Conservation (phyloP, 2,888 invertebrate species). For the Caradrina clavipalpis region DNA sequence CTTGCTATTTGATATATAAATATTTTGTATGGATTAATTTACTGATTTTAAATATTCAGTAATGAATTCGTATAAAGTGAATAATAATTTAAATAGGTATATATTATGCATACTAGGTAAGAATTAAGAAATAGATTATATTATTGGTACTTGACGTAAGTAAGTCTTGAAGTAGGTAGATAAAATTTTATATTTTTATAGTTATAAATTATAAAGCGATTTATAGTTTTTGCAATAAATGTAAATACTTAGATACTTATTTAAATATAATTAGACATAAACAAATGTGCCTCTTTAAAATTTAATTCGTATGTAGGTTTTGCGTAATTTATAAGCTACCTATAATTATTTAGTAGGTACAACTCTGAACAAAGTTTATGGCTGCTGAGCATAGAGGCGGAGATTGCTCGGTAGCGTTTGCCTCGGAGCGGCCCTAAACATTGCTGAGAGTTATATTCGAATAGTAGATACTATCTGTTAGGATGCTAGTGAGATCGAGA, state of each 20-base stretch:
- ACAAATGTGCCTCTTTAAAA: constrained; percentile 39
- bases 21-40: constrained; percentile 57
- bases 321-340: constrained; percentile 50
- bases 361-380: constrained; percentile 21
- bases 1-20: constrained; percentile 20
- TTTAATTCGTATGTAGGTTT: constrained; percentile 42
- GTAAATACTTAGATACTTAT: constrained; percentile 62
- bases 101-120: constrained; percentile 23
- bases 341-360: constrained; percentile 40
- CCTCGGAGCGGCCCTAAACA: neutral
- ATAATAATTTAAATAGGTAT: constrained; percentile 6
- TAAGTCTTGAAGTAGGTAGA: constrained; percentile 34
- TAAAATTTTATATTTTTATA: constrained; percentile 63
- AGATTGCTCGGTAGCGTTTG: neutral
- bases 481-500: constrained; percentile 15
- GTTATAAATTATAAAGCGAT: constrained; percentile 52
- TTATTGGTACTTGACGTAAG: constrained; percentile 28
- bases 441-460: constrained; percentile 20
- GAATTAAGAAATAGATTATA: constrained; percentile 22
- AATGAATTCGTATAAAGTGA: constrained; percentile 51
- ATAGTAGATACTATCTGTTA: constrained; percentile 28
- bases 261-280: constrained; percentile 44
- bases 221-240: constrained; percentile 59
- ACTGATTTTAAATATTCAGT: constrained; percentile 26
- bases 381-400: neutral